Conservation (phyloP, 2,888 invertebrate species). For the Abrostola tripartita region DNA sequence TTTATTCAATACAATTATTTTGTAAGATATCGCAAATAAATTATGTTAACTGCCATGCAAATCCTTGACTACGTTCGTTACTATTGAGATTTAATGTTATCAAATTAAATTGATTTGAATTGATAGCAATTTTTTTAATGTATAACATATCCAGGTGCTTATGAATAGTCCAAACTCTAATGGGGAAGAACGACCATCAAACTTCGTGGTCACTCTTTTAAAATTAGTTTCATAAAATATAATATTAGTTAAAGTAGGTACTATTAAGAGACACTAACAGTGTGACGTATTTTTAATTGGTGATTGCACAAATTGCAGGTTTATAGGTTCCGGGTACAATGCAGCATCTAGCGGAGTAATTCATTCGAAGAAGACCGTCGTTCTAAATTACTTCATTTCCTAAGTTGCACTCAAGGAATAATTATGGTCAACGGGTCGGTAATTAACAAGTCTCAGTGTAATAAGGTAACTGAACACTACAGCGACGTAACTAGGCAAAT, state of each 20-base stretch:
- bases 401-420: constrained; percentile 20
- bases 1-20: constrained; percentile 64
- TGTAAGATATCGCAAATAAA: constrained; percentile 16
- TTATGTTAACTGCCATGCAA: background rate
- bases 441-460: constrained; percentile 29
- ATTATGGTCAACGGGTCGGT: constrained; percentile 21
- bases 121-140: no score
- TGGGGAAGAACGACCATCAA: no score
- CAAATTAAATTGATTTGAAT: background rate
- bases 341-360: background rate
- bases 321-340: background rate
- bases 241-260: no score
- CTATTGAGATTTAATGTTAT: background rate
- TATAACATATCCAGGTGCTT: no score
- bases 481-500: constrained; percentile 14
- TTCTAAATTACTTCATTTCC: background rate
- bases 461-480: constrained; percentile 13
- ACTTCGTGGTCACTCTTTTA: no score
- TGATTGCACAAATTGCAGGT: background rate
- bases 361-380: background rate
- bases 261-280: background rate
- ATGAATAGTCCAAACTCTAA: no score
- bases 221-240: no score
- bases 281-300: background rate
- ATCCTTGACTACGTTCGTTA: background rate